Evolutionary conservation across 2,113 vertebrate species (phyloP).

Genomic region (Typhlomys cinereus): DNA sequence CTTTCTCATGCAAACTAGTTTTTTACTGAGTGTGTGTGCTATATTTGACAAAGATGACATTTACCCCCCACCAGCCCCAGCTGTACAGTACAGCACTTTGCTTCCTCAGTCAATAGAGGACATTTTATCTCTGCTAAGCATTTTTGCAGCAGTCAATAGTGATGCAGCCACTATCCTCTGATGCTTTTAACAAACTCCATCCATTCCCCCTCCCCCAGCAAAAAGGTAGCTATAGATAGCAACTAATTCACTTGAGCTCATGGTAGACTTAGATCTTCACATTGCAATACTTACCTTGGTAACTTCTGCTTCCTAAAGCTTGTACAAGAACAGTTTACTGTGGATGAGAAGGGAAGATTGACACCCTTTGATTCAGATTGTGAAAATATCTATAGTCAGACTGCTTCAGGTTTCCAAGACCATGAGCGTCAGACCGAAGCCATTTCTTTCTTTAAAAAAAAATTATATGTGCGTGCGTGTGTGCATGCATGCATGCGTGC

Average conservation of each 20-base stretch:
- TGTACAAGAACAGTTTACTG: not conserved
- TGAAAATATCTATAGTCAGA: constrained; percentile 37
- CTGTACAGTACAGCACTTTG: not conserved
- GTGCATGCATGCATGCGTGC: too few species aligned
- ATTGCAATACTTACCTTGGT: not conserved
- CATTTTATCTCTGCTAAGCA: not conserved
- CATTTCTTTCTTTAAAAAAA: too few species aligned
- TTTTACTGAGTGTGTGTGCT: not conserved
- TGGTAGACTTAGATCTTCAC: not conserved
- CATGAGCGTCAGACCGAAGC: not conserved
- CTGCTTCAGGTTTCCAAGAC: not conserved
- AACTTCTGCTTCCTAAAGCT: constrained; percentile 11
- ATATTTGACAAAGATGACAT: not conserved
- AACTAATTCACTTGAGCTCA: not conserved
- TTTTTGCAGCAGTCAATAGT: not conserved
- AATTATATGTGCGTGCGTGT: too few species aligned
- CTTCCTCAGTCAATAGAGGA: not conserved
- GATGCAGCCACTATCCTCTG: not conserved
- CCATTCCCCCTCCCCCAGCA: not conserved
- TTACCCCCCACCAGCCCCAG: not conserved
- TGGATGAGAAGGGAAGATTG: too few species aligned
- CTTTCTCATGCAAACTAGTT: not conserved
- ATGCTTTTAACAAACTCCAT: not conserved
- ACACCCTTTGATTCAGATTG: not conserved
- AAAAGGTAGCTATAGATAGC: not conserved